A percentile compares a stretch with the other conserved stretches of the same genome.
Conservation (phyloP, 2,797 vertebrate genomes). For the Cossypha heuglini region DNA sequence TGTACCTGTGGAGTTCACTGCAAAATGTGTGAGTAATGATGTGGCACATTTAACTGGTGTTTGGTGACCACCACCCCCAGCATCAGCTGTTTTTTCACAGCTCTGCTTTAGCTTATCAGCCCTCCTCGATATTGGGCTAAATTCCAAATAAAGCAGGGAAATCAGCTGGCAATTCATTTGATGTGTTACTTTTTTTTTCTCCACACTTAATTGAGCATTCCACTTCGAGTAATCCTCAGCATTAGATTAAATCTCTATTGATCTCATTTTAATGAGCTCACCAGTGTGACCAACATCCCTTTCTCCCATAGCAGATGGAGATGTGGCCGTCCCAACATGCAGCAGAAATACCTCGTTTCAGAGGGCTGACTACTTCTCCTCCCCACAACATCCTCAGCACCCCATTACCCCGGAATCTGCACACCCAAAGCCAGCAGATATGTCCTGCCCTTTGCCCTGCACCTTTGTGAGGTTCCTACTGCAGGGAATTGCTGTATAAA, state of each 20-base stretch:
- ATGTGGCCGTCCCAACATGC: rapidly evolving
- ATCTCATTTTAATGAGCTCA: conserved; percentile 62
- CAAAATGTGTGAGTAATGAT: neutral
- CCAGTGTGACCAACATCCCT: conserved; percentile 18
- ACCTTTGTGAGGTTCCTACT: neutral
- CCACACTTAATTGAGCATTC: conserved; percentile 52
- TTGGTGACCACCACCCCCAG: neutral
- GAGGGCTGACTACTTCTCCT: neutral
- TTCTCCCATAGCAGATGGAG: neutral
- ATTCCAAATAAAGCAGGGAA: conserved; percentile 11
- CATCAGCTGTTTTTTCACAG: neutral
- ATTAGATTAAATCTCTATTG: conserved; percentile 60
- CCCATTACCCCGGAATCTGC: rapidly evolving
- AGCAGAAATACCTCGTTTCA: neutral
- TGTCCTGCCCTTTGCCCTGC: neutral
- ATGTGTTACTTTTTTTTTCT: neutral
- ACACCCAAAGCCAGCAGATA: neutral
- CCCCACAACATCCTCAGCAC: rapidly evolving
- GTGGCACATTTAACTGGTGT: neutral
- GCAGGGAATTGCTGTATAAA: neutral
- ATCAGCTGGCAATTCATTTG: conserved; percentile 39
- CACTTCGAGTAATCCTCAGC: conserved; percentile 9
- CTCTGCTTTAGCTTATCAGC: neutral
- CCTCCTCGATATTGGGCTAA: neutral
- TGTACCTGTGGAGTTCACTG: neutral